These are phyloP conservation scores for Heliothis peltigera DNA, from an alignment of 2,888 invertebrate species.

Conservation along the genomic window DNA sequence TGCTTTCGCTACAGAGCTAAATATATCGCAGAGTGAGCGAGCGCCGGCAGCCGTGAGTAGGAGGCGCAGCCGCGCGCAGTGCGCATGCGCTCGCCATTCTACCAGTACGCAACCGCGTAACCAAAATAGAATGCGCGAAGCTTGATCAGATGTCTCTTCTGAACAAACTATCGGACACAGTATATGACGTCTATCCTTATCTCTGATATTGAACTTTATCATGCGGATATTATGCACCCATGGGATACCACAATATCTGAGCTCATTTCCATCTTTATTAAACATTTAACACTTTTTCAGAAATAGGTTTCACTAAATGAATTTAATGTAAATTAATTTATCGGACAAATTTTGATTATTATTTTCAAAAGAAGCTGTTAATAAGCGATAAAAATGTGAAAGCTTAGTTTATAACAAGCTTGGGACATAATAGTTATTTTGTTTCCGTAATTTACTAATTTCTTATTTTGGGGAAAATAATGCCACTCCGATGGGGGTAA, in stretches of 20 bases:
- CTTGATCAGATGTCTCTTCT: constrained; percentile 63
- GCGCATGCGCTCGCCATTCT: constrained; percentile 53
- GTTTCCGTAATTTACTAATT: constrained; percentile 2
- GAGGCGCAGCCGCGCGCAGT: constrained; percentile 56
- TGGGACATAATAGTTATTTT: constrained; percentile 6
- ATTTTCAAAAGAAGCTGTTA: constrained; percentile 22
- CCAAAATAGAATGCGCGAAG: constrained; percentile 78
- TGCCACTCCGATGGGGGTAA: constrained; percentile 18
- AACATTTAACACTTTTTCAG: neutral
- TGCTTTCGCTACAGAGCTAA: constrained; percentile 86
- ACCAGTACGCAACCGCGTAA: constrained; percentile 64
- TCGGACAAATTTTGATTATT: neutral
- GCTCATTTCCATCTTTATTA: constrained; percentile 40
- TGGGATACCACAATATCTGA: constrained; percentile 45
- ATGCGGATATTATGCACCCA: constrained; percentile 45
- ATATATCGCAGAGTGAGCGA: constrained; percentile 76
- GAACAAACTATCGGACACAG: constrained; percentile 51
- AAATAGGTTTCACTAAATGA: neutral
- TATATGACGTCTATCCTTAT: constrained; percentile 50
- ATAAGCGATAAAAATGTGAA: constrained; percentile 22
- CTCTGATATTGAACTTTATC: constrained; percentile 66
- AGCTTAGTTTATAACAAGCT: constrained; percentile 1
- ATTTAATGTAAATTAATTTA: neutral
- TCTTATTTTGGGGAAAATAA: neutral
- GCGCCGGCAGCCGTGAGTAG: constrained; percentile 63